Evolutionary conservation across 1,140 invertebrate genomes (phyloP).

Genomic region (Bombus confusus): DNA sequence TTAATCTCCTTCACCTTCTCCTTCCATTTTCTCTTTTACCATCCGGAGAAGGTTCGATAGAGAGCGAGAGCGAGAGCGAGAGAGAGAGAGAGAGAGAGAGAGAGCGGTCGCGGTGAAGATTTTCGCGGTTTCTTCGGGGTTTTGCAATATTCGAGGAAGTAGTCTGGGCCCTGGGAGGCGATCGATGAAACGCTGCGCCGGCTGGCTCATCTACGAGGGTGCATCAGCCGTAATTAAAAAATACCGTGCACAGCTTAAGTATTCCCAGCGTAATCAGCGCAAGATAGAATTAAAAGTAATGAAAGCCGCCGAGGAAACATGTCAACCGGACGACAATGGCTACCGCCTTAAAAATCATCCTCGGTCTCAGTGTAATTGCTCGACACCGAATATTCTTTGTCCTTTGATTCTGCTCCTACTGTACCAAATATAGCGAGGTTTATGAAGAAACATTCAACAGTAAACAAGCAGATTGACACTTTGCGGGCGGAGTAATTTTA

Average conservation of each 20-base stretch:
- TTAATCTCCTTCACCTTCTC: conserved; percentile 27
- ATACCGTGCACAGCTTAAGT: conserved; percentile 74
- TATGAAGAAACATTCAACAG: not conserved
- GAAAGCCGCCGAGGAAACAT: conserved; percentile 65
- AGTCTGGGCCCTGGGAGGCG: not conserved
- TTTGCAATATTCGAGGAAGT: conserved; percentile 39
- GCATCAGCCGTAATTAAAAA: conserved; percentile 79
- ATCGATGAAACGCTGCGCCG: conserved; percentile 38
- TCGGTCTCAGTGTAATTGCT: not conserved
- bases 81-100: not conserved
- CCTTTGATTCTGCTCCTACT: not conserved
- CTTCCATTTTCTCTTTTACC: not conserved
- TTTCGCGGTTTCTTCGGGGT: conserved; percentile 44
- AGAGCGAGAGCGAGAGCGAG: not conserved
- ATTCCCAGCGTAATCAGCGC: conserved; percentile 74
- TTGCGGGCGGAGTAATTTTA: too few relatives aligned
- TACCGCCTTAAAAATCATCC: too few relatives aligned
- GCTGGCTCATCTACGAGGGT: conserved; percentile 45
- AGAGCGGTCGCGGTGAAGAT: conserved; percentile 18
- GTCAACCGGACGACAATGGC: conserved; percentile 35
- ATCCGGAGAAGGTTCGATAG: too few relatives aligned
- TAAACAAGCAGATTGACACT: too few relatives aligned
- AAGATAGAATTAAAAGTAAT: conserved; percentile 77
- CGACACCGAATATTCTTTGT: not conserved
- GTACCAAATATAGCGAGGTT: not conserved